Evolutionary conservation across 2,797 vertebrate genomes (phyloP).

Genomic region (Okamejei kenojei): DNA sequence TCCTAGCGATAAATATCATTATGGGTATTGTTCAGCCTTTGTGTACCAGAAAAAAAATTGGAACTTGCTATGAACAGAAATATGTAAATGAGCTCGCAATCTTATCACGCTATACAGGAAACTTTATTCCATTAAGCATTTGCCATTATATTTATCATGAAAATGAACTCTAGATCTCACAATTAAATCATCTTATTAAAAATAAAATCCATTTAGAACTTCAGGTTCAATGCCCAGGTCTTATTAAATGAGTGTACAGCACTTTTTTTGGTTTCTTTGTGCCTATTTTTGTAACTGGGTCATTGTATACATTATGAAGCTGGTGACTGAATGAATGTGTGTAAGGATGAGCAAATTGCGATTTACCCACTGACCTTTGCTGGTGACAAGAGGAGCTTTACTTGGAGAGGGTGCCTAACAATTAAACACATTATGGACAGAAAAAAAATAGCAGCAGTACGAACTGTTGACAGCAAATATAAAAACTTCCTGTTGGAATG

Average conservation of each 20-base stretch:
- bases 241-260: not conserved
- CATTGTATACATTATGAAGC: not conserved
- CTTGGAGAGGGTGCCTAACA: not conserved
- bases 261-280: not conserved
- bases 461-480: not conserved
- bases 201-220: not conserved
- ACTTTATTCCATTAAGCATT: not conserved
- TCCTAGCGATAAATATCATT: not conserved
- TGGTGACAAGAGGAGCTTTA: not conserved
- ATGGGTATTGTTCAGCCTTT: constrained; percentile 3
- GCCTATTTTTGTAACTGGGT: not conserved
- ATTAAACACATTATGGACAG: not conserved
- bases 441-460: not conserved
- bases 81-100: not conserved
- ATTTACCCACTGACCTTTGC: not conserved
- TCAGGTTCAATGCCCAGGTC: not conserved
- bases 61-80: not conserved
- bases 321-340: not conserved
- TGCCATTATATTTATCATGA: not conserved
- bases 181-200: not conserved
- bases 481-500: not conserved
- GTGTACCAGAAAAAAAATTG: not conserved
- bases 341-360: not conserved
- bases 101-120: not conserved
- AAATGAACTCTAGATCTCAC: not conserved